These are phyloP conservation scores for Caenorhabditis tropicalis DNA, from an alignment of 1,140 invertebrate genomes.

Conservation along the genomic window DNA sequence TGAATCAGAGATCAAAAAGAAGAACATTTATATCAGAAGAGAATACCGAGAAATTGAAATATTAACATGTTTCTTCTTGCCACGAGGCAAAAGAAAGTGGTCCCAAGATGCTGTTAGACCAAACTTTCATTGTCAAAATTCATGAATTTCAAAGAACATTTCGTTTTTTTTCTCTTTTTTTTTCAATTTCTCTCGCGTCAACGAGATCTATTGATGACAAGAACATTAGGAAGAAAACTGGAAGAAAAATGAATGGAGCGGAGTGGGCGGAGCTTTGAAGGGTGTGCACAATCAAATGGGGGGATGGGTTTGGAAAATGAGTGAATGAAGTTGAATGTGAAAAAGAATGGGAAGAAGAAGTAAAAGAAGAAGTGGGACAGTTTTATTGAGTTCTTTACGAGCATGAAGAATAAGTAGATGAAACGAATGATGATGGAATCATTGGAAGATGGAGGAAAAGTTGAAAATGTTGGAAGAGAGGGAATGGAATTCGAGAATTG, in stretches of 20 bases:
- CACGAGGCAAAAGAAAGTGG: not conserved
- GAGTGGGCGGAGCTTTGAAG: not conserved
- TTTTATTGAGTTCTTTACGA: constrained; percentile 44
- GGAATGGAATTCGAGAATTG: no score
- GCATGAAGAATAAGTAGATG: not conserved
- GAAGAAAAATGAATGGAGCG: not conserved
- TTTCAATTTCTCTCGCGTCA: not conserved
- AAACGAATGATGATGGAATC: constrained; percentile 25
- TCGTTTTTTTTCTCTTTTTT: not conserved
- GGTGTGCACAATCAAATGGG: not conserved
- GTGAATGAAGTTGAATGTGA: not conserved
- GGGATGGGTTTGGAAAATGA: not conserved
- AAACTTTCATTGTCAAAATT: constrained; percentile 13
- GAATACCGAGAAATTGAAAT: no score
- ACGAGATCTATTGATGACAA: constrained; percentile 12
- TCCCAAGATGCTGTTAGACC: constrained; percentile 12
- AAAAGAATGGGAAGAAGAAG: not conserved
- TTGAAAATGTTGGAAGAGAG: no score
- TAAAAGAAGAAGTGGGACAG: not conserved
- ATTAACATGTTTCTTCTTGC: not conserved
- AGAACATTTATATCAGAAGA: no score
- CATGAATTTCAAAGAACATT: constrained; percentile 36
- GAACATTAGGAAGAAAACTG: not conserved
- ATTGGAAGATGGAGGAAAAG: not conserved
- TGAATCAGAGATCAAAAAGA: no score